These are phyloP conservation scores for Mallateleia sp. DNA, from an alignment of 2,888 invertebrate genomes.

Conservation along the genomic window DNA sequence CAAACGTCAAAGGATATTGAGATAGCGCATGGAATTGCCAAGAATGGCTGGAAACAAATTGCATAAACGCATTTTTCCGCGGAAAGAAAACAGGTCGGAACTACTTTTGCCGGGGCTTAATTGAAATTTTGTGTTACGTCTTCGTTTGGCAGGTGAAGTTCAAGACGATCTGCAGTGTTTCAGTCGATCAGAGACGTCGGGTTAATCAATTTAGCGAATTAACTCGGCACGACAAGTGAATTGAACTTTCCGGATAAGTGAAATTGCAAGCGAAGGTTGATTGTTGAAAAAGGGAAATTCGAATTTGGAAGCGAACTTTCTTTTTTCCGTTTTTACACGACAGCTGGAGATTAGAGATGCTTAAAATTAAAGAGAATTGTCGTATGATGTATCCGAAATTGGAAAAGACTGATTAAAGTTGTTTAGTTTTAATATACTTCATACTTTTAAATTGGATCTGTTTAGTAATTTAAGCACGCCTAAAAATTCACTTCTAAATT, in stretches of 20 bases:
- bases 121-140: conserved; percentile 27
- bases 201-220: conserved; percentile 49
- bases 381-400: too few species aligned
- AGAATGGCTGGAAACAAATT: conserved; percentile 36
- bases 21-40: conserved; percentile 28
- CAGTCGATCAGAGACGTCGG: neutral
- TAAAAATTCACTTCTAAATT: too few species aligned
- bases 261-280: conserved; percentile 15
- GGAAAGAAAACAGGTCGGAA: conserved; percentile 8
- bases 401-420: too few species aligned
- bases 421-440: neutral
- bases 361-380: too few species aligned
- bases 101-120: neutral
- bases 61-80: conserved; percentile 32
- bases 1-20: conserved; percentile 64
- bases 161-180: conserved; percentile 5
- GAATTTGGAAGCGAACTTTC: too few species aligned
- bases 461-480: too few species aligned
- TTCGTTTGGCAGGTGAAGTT: neutral
- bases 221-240: conserved; percentile 36
- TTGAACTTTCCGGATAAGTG: conserved; percentile 37
- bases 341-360: too few species aligned
- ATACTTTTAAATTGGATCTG: too few species aligned
- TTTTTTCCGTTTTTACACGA: too few species aligned
- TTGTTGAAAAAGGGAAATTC: too few species aligned